Base-by-base conservation (phyloP, 2,113 vertebrate species). In the Callospermophilus lateralis region DNA sequence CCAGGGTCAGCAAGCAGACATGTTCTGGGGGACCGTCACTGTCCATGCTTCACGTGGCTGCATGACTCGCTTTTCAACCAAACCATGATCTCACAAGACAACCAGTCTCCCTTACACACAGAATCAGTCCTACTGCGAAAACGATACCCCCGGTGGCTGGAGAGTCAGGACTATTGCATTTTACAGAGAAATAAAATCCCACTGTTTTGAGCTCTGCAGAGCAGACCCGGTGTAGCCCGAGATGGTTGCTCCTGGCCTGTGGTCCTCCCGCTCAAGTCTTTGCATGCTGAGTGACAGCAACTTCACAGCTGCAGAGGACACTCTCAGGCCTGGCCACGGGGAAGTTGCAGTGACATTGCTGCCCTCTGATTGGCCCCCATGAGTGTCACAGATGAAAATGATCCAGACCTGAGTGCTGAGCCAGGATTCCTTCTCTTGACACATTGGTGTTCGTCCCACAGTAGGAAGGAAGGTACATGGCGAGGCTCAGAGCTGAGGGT, bases 261-360 rank as follows among this genome's bases (percentile, higher is more conserved):
- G 45, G 16, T 28, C 48, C 30, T 45, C 45, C 39, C 26, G 32
- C 3, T 2, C 42, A 0, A 1, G 0, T 19, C 61, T 39, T 42
- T 7, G 68, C 42, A 0, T 2, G 1, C 5, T 16, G 9, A 85
- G 26, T 20, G 22, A 8, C 1, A 28, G 0, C 15, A 24, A 0
- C 11, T 63, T 63, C 61, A 24, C 24, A 24, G 32, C 58, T 1
- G 0, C 4, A 16, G 45, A 45, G 34, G 28, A 32, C 1, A 58
- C 0, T 0, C 20, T 4, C 6, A 3, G 0, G 26, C 24, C 0
- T 0, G 74, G 48, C 9, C 19, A 0, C 0, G 0, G 39, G 48
- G n/a, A 39, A 11, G 20, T 7, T 10, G 12, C 39, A 3, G 37
- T 20, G 32, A 20, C 4, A 1, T 2, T 12, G 1, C 76, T 58